These are phyloP conservation scores for Harpagifer antarcticus DNA, from an alignment of 2,797 vertebrate genomes.

Conservation along the genomic window DNA sequence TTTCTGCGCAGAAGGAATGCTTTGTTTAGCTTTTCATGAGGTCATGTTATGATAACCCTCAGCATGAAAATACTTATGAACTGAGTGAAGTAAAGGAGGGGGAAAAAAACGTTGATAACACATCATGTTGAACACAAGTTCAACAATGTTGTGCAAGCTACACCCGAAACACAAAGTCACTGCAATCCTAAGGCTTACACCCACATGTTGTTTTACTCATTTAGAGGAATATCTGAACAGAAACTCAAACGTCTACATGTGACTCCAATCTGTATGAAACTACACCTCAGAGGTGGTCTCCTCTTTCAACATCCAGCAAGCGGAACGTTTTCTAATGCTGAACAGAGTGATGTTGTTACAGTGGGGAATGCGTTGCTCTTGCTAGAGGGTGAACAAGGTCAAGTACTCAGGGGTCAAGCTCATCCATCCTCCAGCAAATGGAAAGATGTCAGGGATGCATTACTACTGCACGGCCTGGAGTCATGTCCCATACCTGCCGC, in stretches of 20 bases:
- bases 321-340: conserved; percentile 28
- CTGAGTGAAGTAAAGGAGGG: conserved; percentile 53
- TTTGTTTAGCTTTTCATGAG: conserved; percentile 74
- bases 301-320: conserved; percentile 26
- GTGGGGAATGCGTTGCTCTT: conserved; percentile 57
- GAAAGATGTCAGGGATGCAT: conserved; percentile 51
- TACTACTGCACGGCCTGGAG: conserved; percentile 19
- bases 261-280: conserved; percentile 35
- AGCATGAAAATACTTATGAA: conserved; percentile 81
- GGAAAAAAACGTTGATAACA: conserved; percentile 59
- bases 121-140: conserved; percentile 59
- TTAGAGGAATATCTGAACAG: conserved; percentile 39
- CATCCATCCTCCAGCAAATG: conserved; percentile 59
- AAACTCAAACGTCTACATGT: conserved; percentile 23
- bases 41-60: conserved; percentile 82
- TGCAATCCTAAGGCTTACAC: conserved; percentile 40
- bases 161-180: conserved; percentile 61
- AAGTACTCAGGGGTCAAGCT: conserved; percentile 66
- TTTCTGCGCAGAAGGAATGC: conserved; percentile 67
- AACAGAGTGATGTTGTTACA: conserved; percentile 40
- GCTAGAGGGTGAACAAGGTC: conserved; percentile 55
- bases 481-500: conserved; percentile 19
- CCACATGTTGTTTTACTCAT: conserved; percentile 58
- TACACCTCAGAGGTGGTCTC: conserved; percentile 49
- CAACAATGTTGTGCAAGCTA: conserved; percentile 64